A percentile compares a stretch with the other conserved stretches of the same genome.
Conservation (phyloP, 2,797 vertebrate species). For the Myotis findleyi region DNA sequence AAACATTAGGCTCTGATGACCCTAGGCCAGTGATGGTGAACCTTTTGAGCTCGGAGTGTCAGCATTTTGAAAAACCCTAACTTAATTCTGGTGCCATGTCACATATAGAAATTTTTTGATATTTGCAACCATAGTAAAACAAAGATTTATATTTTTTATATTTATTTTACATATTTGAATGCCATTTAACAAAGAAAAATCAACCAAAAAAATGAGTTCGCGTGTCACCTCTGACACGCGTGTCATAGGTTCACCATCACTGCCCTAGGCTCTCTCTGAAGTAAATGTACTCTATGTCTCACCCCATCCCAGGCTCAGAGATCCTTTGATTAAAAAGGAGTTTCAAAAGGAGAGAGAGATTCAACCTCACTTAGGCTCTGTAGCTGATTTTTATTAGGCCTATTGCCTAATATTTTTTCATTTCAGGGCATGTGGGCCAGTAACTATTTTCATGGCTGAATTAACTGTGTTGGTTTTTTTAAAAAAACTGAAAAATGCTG, state of each 20-base stretch:
- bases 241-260: no score
- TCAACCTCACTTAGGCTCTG: slow-evolving; percentile 49
- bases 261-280: slow-evolving; percentile 36
- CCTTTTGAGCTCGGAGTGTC: no score
- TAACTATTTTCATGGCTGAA: slow-evolving; percentile 68
- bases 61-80: no score
- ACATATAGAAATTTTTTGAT: no score
- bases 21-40: background rate
- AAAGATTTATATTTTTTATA: no score
- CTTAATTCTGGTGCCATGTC: no score
- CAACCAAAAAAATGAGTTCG: no score
- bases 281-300: background rate
- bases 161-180: no score
- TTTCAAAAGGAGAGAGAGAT: background rate
- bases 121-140: no score
- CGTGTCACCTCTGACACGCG: no score
- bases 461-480: slow-evolving; percentile 65
- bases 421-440: slow-evolving; percentile 29
- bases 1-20: slow-evolving; percentile 3
- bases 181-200: no score
- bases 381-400: slow-evolving; percentile 68
- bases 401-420: slow-evolving; percentile 68
- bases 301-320: background rate
- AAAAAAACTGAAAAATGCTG: slow-evolving; percentile 53
- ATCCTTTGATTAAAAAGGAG: slow-evolving; percentile 54